Conservation (phyloP, 92 coral and sea anemone species). For the Diadumene lineata region DNA sequence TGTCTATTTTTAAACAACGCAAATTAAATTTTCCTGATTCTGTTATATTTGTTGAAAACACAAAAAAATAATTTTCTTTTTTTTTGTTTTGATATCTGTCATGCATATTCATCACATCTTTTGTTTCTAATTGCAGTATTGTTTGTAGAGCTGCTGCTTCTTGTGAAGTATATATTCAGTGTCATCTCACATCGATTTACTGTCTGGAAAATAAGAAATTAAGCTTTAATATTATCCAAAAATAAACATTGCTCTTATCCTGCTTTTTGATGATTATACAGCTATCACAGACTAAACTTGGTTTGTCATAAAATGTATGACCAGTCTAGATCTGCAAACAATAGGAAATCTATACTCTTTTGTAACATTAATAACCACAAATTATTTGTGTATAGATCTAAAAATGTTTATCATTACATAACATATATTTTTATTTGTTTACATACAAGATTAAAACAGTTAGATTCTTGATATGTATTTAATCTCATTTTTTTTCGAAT, state of each 20-base stretch:
- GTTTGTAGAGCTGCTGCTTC: too few species aligned
- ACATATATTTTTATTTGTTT: too few species aligned
- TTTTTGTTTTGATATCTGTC: neutral
- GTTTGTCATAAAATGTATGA: neutral
- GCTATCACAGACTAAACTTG: neutral
- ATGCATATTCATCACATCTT: neutral
- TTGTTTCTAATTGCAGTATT: too few species aligned
- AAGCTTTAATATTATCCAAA: neutral
- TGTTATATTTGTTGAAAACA: neutral
- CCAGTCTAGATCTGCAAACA: neutral
- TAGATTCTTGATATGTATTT: too few species aligned
- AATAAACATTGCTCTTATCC: neutral
- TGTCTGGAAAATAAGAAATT: neutral
- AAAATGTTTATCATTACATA: too few species aligned
- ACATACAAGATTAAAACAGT: too few species aligned
- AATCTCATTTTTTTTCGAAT: too few species aligned
- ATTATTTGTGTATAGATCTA: too few species aligned
- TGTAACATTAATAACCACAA: too few species aligned
- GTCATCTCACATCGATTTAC: neutral
- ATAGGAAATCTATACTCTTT: too few species aligned
- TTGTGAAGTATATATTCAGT: neutral
- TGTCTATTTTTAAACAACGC: slow-evolving; percentile 1
- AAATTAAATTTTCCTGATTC: neutral
- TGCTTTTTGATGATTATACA: neutral
- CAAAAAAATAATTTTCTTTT: neutral